Conservation (phyloP, 2,888 invertebrate species). For the Drosophila mimica region DNA sequence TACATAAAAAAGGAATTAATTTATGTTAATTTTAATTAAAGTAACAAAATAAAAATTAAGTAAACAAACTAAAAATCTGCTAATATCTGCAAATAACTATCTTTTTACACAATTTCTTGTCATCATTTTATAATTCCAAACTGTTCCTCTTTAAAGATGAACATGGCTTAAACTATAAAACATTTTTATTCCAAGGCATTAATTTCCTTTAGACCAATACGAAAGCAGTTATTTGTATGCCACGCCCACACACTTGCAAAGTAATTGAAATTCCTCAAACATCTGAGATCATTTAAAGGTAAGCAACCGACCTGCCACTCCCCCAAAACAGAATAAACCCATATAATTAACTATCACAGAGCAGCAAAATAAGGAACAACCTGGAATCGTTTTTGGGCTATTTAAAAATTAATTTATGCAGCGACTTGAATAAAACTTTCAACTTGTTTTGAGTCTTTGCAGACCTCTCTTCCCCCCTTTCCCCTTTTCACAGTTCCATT, state of each 20-base stretch:
- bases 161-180: not conserved
- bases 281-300: constrained; percentile 35
- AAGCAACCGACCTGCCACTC: constrained; percentile 5
- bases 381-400: constrained; percentile 45
- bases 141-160: not conserved
- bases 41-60: not conserved
- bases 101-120: not conserved
- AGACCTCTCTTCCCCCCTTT: too few species aligned
- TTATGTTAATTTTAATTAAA: not conserved
- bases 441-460: constrained; percentile 13
- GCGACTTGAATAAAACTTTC: constrained; percentile 45
- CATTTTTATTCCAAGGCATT: not conserved
- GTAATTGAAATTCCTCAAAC: constrained; percentile 21
- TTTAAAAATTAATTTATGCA: constrained; percentile 75
- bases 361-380: constrained; percentile 17
- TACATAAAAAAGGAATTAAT: not conserved
- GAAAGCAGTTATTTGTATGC: not conserved
- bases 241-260: not conserved
- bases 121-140: not conserved
- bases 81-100: not conserved
- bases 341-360: constrained; percentile 63
- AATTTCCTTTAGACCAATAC: not conserved
- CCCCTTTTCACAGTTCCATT: not conserved
- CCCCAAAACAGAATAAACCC: constrained; percentile 27
- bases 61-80: not conserved